These are phyloP conservation scores for Aproaerema taeniolella DNA, from an alignment of 2,888 invertebrate genomes.

Conservation along the genomic window DNA sequence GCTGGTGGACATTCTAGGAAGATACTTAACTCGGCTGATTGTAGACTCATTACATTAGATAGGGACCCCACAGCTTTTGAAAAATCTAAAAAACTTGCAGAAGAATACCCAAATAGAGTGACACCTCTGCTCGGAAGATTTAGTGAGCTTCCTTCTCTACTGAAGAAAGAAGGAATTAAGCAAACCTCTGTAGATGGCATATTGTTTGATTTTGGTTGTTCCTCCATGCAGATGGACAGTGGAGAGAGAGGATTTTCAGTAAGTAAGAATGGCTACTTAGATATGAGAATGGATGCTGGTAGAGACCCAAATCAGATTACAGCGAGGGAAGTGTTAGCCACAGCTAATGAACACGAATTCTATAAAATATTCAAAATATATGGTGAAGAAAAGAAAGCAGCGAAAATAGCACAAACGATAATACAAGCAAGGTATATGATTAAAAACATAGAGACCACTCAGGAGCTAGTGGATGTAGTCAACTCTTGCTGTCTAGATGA, in stretches of 20 bases:
- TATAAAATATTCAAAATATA: conserved; percentile 91
- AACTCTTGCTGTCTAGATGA: conserved; percentile 78
- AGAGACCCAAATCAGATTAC: conserved; percentile 84
- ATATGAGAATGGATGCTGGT: conserved; percentile 96
- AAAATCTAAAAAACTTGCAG: conserved; percentile 80
- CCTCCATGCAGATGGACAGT: conserved; percentile 95
- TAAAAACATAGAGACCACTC: conserved; percentile 87
- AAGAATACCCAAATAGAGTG: conserved; percentile 83
- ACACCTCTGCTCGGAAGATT: conserved; percentile 91
- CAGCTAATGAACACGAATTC: conserved; percentile 86
- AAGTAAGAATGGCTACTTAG: conserved; percentile 90
- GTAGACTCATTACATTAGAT: conserved; percentile 89
- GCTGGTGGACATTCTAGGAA: conserved; percentile 92
- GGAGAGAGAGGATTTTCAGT: conserved; percentile 91
- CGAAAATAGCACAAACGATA: conserved; percentile 91
- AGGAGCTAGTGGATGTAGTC: conserved; percentile 87
- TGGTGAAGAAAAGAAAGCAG: conserved; percentile 93
- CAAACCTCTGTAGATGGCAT: conserved; percentile 88
- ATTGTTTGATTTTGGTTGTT: conserved; percentile 95
- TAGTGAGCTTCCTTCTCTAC: conserved; percentile 87
- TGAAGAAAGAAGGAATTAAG: conserved; percentile 76
- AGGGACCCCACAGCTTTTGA: conserved; percentile 90
- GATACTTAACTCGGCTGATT: conserved; percentile 81
- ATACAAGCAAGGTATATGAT: conserved; percentile 89
- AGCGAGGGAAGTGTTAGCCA: conserved; percentile 91